phyloP scores from a whole-genome alignment of 1,140 invertebrate species.

The Panagrolaimus sp. region DNA sequence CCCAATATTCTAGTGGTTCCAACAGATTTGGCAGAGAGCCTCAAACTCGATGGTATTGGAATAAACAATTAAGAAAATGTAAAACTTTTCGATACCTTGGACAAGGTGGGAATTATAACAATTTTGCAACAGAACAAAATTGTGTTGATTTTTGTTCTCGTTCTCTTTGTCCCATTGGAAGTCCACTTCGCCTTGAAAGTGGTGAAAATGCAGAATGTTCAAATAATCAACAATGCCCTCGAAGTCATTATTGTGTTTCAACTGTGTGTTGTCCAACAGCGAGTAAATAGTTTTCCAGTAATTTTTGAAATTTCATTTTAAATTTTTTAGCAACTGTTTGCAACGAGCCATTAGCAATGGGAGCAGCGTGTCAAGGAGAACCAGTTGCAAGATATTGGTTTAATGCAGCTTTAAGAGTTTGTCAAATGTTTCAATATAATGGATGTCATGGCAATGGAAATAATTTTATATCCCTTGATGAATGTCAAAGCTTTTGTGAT shows the following conservation, averaged over 20 bases:
- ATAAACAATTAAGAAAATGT: constrained; percentile 27
- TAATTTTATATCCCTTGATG: constrained; percentile 24
- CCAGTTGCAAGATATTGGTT: constrained; percentile 36
- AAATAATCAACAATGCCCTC: constrained; percentile 32
- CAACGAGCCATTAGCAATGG: constrained; percentile 28
- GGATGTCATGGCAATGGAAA: constrained; percentile 46
- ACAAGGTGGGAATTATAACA: constrained; percentile 50
- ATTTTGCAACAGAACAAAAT: constrained; percentile 37
- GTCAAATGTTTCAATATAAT: constrained; percentile 37
- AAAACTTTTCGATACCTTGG: constrained; percentile 35
- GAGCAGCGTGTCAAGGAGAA: constrained; percentile 25
- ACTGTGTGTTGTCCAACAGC: constrained; percentile 39
- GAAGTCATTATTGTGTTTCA: constrained; percentile 31
- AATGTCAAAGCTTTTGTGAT: constrained; percentile 30
- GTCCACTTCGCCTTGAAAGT: constrained; percentile 31
- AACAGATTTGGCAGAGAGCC: constrained; percentile 12
- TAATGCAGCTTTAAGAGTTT: constrained; percentile 28
- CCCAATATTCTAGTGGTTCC: constrained; percentile 13
- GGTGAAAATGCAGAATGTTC: constrained; percentile 33
- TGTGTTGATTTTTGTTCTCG: constrained; percentile 37
- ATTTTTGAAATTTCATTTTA: background rate
- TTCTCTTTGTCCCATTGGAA: constrained; percentile 32
- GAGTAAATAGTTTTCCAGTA: constrained; percentile 16
- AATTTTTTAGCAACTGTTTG: constrained; percentile 35
- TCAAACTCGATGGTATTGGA: constrained; percentile 18